Conservation (phyloP, 2,797 vertebrate species). For the Nannoperca australis region DNA sequence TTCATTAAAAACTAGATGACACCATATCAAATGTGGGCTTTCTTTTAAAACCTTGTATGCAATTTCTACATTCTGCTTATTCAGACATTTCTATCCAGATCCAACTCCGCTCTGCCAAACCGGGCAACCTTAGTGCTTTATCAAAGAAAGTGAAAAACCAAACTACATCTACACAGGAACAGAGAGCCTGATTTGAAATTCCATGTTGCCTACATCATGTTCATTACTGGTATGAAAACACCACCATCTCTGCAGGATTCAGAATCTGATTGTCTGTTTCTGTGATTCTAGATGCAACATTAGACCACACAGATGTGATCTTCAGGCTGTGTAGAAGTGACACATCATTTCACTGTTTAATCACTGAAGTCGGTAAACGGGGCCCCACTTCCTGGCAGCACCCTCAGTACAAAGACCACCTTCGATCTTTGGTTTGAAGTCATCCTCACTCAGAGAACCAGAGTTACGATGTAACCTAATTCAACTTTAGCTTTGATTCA, state of each 20-base stretch:
- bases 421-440: background rate
- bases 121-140: slow-evolving; percentile 46
- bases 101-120: background rate
- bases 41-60: slow-evolving; percentile 32
- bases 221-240: background rate
- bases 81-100: slow-evolving; percentile 17
- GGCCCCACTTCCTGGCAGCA: slow-evolving; percentile 17
- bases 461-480: background rate
- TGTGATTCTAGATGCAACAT: slow-evolving; percentile 15
- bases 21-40: slow-evolving; percentile 48
- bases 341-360: slow-evolving; percentile 1
- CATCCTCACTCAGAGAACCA: background rate
- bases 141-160: slow-evolving; percentile 24
- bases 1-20: slow-evolving; percentile 27
- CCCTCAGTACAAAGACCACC: background rate
- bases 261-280: background rate
- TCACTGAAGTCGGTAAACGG: background rate
- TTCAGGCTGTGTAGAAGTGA: background rate
- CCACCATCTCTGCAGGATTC: slow-evolving; percentile 32
- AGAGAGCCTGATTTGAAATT: slow-evolving; percentile 1
- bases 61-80: slow-evolving; percentile 23
- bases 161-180: slow-evolving; percentile 1
- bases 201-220: slow-evolving; percentile 1
- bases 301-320: slow-evolving; percentile 16
- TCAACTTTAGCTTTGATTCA: background rate